phyloP scores from a whole-genome alignment of 2,888 invertebrate genomes.

The Phyto melanocephala region DNA sequence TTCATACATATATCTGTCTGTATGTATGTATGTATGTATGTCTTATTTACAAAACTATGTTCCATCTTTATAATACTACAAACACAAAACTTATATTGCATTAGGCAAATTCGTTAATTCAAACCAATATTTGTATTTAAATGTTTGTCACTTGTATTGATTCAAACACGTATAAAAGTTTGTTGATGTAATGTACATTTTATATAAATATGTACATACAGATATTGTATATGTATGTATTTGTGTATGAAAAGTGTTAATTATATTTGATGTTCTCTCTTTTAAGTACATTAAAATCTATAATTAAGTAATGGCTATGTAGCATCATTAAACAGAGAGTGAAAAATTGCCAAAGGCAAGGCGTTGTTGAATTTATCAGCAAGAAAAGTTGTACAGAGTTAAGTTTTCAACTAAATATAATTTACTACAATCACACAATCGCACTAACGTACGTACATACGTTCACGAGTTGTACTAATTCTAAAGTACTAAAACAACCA shows the following conservation, averaged over 20 bases:
- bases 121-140: no score
- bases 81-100: no score
- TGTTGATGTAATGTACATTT: no score
- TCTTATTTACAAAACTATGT: no score
- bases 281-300: conserved; percentile 66
- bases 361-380: conserved; percentile 5
- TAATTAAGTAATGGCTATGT: conserved; percentile 62
- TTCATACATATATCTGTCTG: neutral
- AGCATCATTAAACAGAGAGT: conserved; percentile 52
- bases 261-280: conserved; percentile 60
- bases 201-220: no score
- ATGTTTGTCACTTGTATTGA: no score
- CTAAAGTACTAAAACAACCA: conserved; percentile 18
- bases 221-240: neutral
- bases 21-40: neutral
- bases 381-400: conserved; percentile 18
- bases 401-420: conserved; percentile 27
- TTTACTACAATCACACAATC: neutral
- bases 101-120: no score
- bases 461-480: neutral
- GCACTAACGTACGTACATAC: neutral
- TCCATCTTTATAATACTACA: no score
- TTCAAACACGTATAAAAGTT: no score
- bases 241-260: conserved; percentile 58
- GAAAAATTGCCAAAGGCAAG: conserved; percentile 51